Evolutionary conservation across 2,113 vertebrate species (phyloP), one percentile per base, ranked within the genome.

Genomic region (Cyanoderma ruficeps): DNA sequence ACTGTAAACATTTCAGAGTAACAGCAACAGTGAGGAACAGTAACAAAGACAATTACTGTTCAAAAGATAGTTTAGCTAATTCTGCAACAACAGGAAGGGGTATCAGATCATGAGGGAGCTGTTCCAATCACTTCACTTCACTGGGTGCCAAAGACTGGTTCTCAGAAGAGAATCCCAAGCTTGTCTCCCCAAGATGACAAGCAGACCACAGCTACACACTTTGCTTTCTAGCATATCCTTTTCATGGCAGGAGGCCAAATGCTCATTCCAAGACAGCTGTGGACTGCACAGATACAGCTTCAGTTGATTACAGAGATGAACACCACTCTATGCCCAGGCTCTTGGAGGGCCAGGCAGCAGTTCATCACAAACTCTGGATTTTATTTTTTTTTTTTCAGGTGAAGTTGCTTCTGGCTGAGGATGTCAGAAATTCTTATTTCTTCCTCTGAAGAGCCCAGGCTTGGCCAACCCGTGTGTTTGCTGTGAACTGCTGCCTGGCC

Each of bases 241-340:
- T 41, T 11, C 9, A 37, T 21, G 85, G 90, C 87, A 91, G 71
- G 24, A 83, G 37, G 81, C 85, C 94, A 91, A 27, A 76, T 7
- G 33, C 41, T 88, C 67, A 69, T 85, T 83, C 49, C 70, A 64
- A 60, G 78, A 93, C 90, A 96, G 83, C 85, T 88, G 90, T 16
- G 3, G 65, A 53, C 74, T 75, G 53, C 88, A 84, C 16, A 37
- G 77, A 64, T 24, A 39, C 21, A 87, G 75, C 57, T 85, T 85
- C 70, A 60, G 53, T 6, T 92, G 88, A 83, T 83, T 69, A 84
- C 5, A 4, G 37, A 94, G 53, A 77, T 0, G 1, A 94, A 44
- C 33, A 63, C 8, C 44, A 53, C 81, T 61, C 42, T 28, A 12
- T 4, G 1, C 13, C 56, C 77, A 81, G 59, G 61, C 30, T 75